A percentile compares a stretch with the other conserved stretches of the same genome.
phyloP scores from a whole-genome alignment of 53 echinoderm and acorn worm species.

The Patiria pectinifera region DNA sequence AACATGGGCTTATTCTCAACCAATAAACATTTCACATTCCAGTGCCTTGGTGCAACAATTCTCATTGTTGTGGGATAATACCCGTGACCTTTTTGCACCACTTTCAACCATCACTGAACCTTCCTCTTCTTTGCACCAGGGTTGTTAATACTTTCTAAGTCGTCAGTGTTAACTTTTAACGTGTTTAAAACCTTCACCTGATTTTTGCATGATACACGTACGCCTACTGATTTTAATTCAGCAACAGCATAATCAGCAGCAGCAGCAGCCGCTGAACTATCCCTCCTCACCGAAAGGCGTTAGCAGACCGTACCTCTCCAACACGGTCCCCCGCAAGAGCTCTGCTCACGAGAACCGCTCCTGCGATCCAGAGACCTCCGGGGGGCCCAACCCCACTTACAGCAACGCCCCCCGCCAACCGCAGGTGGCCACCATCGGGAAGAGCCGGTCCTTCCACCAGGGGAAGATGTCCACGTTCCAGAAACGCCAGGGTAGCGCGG shows the following conservation, averaged over 20 bases:
- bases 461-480: slow-evolving; percentile 39
- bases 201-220: not conserved
- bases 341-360: no score
- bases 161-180: not conserved
- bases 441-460: slow-evolving; percentile 43
- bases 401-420: not conserved
- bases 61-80: not conserved
- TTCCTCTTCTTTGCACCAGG: no score
- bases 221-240: not conserved
- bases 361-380: not conserved
- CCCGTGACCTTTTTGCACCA: not conserved
- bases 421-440: slow-evolving; percentile 40
- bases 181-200: not conserved
- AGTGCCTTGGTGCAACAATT: not conserved
- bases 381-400: not conserved
- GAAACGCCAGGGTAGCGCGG: not conserved
- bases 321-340: slow-evolving; percentile 4
- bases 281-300: not conserved
- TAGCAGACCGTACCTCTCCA: slow-evolving; percentile 5
- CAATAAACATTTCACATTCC: no score
- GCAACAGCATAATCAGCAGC: slow-evolving; percentile 5
- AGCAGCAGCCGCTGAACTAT: not conserved
- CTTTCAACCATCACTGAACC: not conserved
- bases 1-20: no score
- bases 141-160: no score